A percentile compares a stretch with the other conserved stretches of the same genome.
phyloP scores from a whole-genome alignment of 2,797 vertebrate genomes.

The Borostomias antarcticus region DNA sequence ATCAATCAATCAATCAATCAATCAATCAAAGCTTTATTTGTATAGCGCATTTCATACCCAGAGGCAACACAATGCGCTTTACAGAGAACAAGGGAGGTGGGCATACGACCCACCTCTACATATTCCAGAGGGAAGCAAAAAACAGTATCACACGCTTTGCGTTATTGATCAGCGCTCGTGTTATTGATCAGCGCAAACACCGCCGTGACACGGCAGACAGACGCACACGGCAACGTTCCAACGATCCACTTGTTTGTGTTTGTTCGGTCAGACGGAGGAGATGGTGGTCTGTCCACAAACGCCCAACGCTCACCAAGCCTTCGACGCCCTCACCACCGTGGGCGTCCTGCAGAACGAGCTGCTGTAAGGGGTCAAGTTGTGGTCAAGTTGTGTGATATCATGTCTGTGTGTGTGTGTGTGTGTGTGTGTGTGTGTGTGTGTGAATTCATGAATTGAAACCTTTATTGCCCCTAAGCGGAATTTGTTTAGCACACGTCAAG shows the following conservation, averaged over 20 bases:
- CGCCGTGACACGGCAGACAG: too few relatives aligned
- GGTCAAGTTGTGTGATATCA: constrained; percentile 32
- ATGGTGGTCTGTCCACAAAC: constrained; percentile 48
- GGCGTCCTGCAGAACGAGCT: constrained; percentile 78
- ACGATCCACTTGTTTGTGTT: background rate
- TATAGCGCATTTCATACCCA: too few relatives aligned
- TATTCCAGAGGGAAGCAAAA: too few relatives aligned
- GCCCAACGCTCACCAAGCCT: constrained; percentile 68
- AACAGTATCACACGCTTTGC: too few relatives aligned
- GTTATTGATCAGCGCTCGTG: background rate
- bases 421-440: background rate
- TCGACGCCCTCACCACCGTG: constrained; percentile 71
- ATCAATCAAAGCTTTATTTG: background rate
- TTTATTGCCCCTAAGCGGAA: background rate
- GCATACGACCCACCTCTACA: too few relatives aligned
- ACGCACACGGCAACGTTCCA: background rate
- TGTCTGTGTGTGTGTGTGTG: background rate
- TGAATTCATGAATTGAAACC: background rate
- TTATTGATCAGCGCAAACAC: background rate
- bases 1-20: too few relatives aligned
- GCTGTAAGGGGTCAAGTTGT: constrained; percentile 66
- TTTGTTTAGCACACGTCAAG: background rate
- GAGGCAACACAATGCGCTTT: too few relatives aligned
- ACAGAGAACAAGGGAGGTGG: too few relatives aligned
- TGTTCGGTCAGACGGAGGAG: constrained; percentile 58